Base-by-base conservation (phyloP, 92 coral and sea anemone species). In the Phymanthus crucifer region DNA sequence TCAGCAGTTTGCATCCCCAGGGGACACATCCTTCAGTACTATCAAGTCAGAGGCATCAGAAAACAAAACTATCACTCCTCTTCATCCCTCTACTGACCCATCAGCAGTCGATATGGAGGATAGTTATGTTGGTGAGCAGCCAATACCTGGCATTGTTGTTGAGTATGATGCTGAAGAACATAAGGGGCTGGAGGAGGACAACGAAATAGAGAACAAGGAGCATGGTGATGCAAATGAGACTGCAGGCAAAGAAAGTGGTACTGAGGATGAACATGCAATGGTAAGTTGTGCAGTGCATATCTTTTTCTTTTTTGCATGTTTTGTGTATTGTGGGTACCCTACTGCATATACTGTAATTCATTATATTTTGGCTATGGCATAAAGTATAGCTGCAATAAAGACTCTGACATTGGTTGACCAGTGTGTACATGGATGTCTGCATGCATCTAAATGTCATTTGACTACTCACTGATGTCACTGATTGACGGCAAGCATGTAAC, bases 41-140 rank as follows among this genome's bases (percentile, higher is more conserved):
- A 70, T 72, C 65, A 73, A 50, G 32, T 73, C 86, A n/a, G 86
- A 82, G 27, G 66, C 31, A 50, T 80, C 70, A 71, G 77, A 80
- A 23, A 68, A 82, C 74, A 82, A 43, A 29, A 82, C 86, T 0
- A 45, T 82, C 7, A 52, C 86, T n/a, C 80, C 75, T 64, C 46
- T 19, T 47, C 74, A 67, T 40, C 45, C 57, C 27, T 68, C 66
- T 29, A 19, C 34, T 78, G 82, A 78, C 32, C 40, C 27, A 8
- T 24, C 38, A 5, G 33, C 67, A 26, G 32, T 24, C 35, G 74
- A 38, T 8, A 32, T 48, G 80, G 80, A 76, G 26, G 47, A 33
- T 35, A 76, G 33, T 27, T 61, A 13, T 14, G 40, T 24, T 52
- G 80, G 40, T 52, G 80, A 48, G 19, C 29, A 61, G 17, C 19